These are phyloP conservation scores for Eubucco bourcierii DNA, from an alignment of 2,113 vertebrate species.

Conservation along the genomic window DNA sequence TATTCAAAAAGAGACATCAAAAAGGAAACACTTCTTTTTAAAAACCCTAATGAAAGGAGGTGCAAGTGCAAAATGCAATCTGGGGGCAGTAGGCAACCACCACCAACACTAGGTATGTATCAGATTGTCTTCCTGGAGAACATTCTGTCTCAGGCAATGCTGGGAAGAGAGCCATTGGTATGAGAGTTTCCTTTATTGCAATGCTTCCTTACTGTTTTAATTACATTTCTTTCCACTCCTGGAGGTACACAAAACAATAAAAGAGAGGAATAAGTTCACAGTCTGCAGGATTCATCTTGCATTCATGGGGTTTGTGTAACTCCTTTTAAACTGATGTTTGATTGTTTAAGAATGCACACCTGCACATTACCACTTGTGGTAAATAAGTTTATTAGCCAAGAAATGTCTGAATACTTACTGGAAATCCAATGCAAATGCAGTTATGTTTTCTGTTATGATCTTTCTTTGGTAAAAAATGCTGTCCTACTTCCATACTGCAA, in stretches of 20 bases:
- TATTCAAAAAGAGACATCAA: neutral
- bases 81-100: neutral
- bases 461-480: constrained; percentile 23
- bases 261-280: neutral
- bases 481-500: neutral
- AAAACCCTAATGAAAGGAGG: neutral
- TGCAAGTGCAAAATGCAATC: neutral
- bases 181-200: neutral
- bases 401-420: constrained; percentile 65
- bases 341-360: constrained; percentile 69
- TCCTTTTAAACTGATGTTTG: constrained; percentile 39
- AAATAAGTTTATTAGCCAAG: constrained; percentile 68
- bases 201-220: neutral
- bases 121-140: neutral
- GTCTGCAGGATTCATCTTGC: constrained; percentile 36
- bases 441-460: constrained; percentile 54
- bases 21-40: neutral
- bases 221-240: neutral
- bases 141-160: neutral
- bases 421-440: constrained; percentile 52
- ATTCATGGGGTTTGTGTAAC: constrained; percentile 19
- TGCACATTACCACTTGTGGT: constrained; percentile 60
- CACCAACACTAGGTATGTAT: neutral
- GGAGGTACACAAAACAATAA: neutral
- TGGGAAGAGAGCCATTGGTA: neutral